Conservation (phyloP, 1,140 invertebrate species). For the Tachypleus tridentatus region DNA sequence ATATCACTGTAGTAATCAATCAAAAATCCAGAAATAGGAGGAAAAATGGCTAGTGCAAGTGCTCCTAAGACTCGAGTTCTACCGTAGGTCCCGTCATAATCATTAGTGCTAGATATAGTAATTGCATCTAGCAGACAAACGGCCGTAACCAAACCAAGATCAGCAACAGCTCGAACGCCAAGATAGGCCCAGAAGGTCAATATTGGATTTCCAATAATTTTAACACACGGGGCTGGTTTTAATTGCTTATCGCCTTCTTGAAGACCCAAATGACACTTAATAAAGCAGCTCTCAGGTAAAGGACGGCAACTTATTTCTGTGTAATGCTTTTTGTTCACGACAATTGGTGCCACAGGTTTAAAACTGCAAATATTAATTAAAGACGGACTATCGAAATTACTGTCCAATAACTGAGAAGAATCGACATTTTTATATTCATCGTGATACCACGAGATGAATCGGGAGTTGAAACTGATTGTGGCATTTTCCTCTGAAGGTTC, state of each 20-base stretch:
- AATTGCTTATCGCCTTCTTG: constrained; percentile 5
- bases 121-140: constrained; percentile 22
- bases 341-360: constrained; percentile 16
- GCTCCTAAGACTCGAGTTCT: constrained; percentile 20
- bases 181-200: constrained; percentile 23
- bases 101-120: constrained; percentile 18
- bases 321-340: constrained; percentile 18
- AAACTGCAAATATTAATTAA: background rate
- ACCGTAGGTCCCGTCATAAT: constrained; percentile 25
- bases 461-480: constrained; percentile 21
- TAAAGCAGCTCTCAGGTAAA: constrained; percentile 12
- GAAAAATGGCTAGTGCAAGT: constrained; percentile 16
- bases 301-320: constrained; percentile 23
- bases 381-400: no score
- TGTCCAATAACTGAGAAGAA: no score
- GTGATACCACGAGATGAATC: constrained; percentile 21
- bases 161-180: constrained; percentile 18
- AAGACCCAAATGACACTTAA: constrained; percentile 21
- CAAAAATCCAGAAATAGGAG: constrained; percentile 18
- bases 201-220: constrained; percentile 19
- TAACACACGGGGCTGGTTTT: constrained; percentile 19
- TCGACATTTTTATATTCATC: constrained; percentile 7
- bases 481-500: constrained; percentile 13
- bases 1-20: constrained; percentile 20
- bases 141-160: constrained; percentile 20